phyloP scores from a whole-genome alignment of 2,888 invertebrate species.

The Vesta saturnalis region DNA sequence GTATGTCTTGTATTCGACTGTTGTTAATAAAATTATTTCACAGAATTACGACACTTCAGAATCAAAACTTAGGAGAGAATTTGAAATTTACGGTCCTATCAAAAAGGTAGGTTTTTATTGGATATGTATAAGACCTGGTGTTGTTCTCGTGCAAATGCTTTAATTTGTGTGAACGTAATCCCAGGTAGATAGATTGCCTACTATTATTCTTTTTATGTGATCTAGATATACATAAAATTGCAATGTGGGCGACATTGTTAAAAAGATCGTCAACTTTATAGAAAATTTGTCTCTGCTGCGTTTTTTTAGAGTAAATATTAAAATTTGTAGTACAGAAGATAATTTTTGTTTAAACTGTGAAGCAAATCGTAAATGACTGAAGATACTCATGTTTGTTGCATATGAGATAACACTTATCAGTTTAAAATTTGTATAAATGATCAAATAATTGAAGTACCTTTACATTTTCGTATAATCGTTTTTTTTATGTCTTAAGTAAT shows the following conservation, averaged over 20 bases:
- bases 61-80: constrained; percentile 95
- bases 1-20: constrained; percentile 57
- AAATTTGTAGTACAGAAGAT: too few relatives aligned
- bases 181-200: constrained; percentile 38
- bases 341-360: too few relatives aligned
- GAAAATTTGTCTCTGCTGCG: too few relatives aligned
- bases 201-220: constrained; percentile 22
- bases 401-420: too few relatives aligned
- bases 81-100: constrained; percentile 97
- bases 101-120: constrained; percentile 74
- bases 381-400: too few relatives aligned
- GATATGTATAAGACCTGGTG: constrained; percentile 32
- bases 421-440: too few relatives aligned
- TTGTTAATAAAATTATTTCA: constrained; percentile 53
- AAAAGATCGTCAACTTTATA: too few relatives aligned
- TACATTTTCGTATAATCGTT: too few relatives aligned
- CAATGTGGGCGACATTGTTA: constrained; percentile 26
- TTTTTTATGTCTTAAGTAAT: too few relatives aligned
- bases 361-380: too few relatives aligned
- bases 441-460: too few relatives aligned
- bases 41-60: constrained; percentile 99
- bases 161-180: constrained; percentile 37
- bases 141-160: constrained; percentile 40
- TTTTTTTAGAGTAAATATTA: too few relatives aligned
- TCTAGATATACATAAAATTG: constrained; percentile 27